Evolutionary conservation across 2,888 invertebrate species (phyloP).

Genomic region (Caradrina kadenii): DNA sequence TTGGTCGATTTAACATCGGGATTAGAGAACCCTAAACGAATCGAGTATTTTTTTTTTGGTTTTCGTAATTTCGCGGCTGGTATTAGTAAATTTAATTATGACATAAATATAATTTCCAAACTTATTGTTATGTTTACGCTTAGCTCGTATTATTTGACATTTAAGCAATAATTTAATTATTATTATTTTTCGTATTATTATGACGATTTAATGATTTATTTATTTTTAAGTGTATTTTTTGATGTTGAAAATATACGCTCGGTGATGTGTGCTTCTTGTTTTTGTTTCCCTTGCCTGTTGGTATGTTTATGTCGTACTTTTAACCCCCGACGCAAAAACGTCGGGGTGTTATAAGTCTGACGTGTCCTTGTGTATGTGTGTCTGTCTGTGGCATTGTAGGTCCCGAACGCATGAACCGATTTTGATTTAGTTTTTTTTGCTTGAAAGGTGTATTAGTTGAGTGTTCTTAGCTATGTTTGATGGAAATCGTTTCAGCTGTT

Average conservation of each 20-base stretch:
- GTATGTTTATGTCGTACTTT: too few species aligned
- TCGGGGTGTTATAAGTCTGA: too few species aligned
- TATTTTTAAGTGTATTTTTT: slow-evolving; percentile 82
- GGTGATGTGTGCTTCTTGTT: slow-evolving; percentile 83
- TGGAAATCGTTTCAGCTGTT: too few species aligned
- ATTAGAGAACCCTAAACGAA: not conserved
- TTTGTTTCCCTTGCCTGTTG: slow-evolving; percentile 65
- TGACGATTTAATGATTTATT: slow-evolving; percentile 75
- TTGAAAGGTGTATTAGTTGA: too few species aligned
- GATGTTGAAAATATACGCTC: slow-evolving; percentile 88
- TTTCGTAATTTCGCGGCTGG: not conserved
- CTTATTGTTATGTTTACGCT: slow-evolving; percentile 52
- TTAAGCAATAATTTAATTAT: slow-evolving; percentile 57
- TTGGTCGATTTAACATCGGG: not conserved
- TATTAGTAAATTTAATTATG: slow-evolving; percentile 3
- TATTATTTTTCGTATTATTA: slow-evolving; percentile 44
- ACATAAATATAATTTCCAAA: slow-evolving; percentile 6
- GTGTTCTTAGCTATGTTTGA: too few species aligned
- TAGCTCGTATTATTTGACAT: slow-evolving; percentile 58
- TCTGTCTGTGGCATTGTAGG: too few species aligned
- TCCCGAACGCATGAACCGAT: too few species aligned
- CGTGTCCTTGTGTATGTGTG: too few species aligned
- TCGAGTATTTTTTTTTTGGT: slow-evolving; percentile 3
- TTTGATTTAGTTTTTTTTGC: too few species aligned
- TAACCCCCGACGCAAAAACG: too few species aligned